Evolutionary conservation across 2,888 invertebrate genomes (phyloP).

Genomic region (Rotaria sp.): DNA sequence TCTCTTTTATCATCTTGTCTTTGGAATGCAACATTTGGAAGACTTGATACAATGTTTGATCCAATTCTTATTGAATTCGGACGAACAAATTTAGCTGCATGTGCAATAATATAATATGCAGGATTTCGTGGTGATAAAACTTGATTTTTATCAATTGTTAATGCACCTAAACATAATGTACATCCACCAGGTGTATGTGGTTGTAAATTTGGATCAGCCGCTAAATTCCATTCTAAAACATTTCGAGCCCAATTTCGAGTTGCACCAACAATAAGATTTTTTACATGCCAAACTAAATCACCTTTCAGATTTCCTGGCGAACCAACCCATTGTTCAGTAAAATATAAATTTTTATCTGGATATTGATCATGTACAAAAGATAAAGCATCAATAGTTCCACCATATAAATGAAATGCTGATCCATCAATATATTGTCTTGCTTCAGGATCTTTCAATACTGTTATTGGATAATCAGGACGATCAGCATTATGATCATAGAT

Average conservation of each 20-base stretch:
- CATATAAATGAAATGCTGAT: slow-evolving; percentile 42
- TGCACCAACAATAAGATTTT: slow-evolving; percentile 42
- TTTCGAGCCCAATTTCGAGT: slow-evolving; percentile 40
- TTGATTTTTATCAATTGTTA: slow-evolving; percentile 39
- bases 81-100: slow-evolving; percentile 42
- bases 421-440: slow-evolving; percentile 41
- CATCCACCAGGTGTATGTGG: slow-evolving; percentile 42
- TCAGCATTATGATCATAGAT: slow-evolving; percentile 43
- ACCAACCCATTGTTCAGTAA: slow-evolving; percentile 42
- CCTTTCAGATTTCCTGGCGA: slow-evolving; percentile 41
- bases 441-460: slow-evolving; percentile 40
- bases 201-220: slow-evolving; percentile 38
- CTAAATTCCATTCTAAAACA: slow-evolving; percentile 43
- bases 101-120: slow-evolving; percentile 42
- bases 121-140: slow-evolving; percentile 31
- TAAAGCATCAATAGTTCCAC: slow-evolving; percentile 37
- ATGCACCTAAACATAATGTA: slow-evolving; percentile 42
- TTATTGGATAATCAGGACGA: slow-evolving; percentile 38
- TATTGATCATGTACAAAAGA: slow-evolving; percentile 18
- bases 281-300: slow-evolving; percentile 40
- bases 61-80: slow-evolving; percentile 39
- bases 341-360: slow-evolving; percentile 42
- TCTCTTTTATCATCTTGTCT: neutral
- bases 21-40: slow-evolving; percentile 13
- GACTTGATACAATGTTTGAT: neutral